Percentiles rank a stretch among this genome's conserved stretches.
Evolutionary conservation across 2,797 vertebrate genomes (phyloP).

Genomic region (Rhinogobio ventralis): DNA sequence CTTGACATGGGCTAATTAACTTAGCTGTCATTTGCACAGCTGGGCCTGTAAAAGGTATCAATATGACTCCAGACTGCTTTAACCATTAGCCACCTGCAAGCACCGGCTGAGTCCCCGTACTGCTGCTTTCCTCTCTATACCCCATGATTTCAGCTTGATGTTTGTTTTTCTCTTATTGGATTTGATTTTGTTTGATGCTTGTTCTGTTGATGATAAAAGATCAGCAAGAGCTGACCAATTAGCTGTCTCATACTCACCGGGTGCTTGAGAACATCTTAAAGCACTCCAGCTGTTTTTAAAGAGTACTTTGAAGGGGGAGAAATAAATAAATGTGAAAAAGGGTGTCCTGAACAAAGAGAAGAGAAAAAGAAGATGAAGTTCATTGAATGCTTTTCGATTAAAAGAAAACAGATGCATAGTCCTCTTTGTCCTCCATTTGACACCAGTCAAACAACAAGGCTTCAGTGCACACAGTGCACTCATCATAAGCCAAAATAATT

Average conservation of each 20-base stretch:
- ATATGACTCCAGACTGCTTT: conserved; percentile 40
- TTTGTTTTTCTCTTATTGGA: conserved; percentile 61
- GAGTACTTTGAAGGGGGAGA: background rate
- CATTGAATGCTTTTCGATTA: conserved; percentile 54
- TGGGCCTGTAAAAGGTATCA: conserved; percentile 49
- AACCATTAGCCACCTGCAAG: conserved; percentile 49
- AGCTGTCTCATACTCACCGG: conserved; percentile 28
- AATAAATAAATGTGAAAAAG: conserved; percentile 5
- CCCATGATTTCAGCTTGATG: conserved; percentile 55
- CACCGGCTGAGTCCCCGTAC: conserved; percentile 22
- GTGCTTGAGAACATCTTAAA: conserved; percentile 46
- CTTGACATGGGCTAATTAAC: conserved; percentile 56
- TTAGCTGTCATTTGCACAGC: conserved; percentile 60
- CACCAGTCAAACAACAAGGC: conserved; percentile 49
- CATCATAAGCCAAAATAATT: conserved; percentile 67
- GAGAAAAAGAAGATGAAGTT: conserved; percentile 46
- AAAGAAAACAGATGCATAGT: conserved; percentile 57
- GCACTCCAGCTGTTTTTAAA: conserved; percentile 46
- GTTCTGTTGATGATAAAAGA: conserved; percentile 30
- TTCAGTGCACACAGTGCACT: conserved; percentile 59
- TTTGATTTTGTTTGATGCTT: conserved; percentile 40
- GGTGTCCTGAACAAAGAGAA: conserved; percentile 19
- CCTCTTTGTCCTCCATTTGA: conserved; percentile 45
- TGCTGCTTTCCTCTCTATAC: conserved; percentile 14
- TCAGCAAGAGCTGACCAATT: conserved; percentile 30